Conservation (phyloP, 2,888 invertebrate species). For the Sthenelais limicola region DNA sequence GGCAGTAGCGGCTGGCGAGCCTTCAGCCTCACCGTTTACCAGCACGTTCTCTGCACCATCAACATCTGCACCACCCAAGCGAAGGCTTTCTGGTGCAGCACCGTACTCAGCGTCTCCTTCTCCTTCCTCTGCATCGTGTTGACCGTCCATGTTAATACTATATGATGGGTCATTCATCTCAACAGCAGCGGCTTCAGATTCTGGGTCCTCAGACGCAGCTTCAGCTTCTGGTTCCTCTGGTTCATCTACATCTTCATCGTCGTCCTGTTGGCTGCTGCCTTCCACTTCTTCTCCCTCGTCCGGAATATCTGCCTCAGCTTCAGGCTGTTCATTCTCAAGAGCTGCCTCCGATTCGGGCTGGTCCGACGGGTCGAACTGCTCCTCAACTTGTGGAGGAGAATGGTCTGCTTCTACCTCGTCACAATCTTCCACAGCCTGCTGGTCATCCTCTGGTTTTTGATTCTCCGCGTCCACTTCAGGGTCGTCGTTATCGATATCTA, state of each 20-base stretch:
- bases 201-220: conserved; percentile 30
- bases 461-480: conserved; percentile 30
- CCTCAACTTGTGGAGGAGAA: no score
- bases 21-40: background rate
- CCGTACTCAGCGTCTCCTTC: background rate
- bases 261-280: no score
- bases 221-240: conserved; percentile 36
- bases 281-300: background rate
- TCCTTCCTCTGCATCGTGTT: background rate
- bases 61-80: background rate
- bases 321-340: conserved; percentile 1
- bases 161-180: no score
- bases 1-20: background rate
- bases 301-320: conserved; percentile 9
- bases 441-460: conserved; percentile 31
- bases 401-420: background rate
- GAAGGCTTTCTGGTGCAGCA: background rate
- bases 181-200: conserved; percentile 22
- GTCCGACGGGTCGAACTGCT: conserved; percentile 23
- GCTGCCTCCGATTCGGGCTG: conserved; percentile 21
- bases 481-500: conserved; percentile 7
- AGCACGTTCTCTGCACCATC: conserved; percentile 25
- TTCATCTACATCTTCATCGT: conserved; percentile 3
- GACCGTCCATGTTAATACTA: background rate
- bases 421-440: background rate